phyloP scores from a whole-genome alignment of 2,888 invertebrate species.

The Ferdinandea cuprea region DNA sequence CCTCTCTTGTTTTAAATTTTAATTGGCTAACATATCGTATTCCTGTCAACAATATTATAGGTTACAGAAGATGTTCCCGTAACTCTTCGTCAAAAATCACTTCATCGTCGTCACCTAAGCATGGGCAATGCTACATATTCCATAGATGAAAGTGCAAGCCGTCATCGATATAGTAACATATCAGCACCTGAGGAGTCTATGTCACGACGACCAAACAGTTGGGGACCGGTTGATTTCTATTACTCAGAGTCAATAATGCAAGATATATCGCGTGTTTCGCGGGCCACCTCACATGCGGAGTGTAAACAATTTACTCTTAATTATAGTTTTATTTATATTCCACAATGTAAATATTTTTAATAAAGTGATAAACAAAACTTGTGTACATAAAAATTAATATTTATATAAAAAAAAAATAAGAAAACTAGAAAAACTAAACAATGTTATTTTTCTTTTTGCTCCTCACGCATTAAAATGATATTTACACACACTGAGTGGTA shows the following conservation, averaged over 20 bases:
- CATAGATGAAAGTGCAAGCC: slow-evolving; percentile 77
- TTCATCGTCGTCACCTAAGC: slow-evolving; percentile 81
- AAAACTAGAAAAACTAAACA: slow-evolving; percentile 14
- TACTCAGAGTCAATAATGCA: slow-evolving; percentile 89
- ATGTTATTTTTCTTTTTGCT: slow-evolving; percentile 28
- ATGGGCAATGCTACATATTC: slow-evolving; percentile 80
- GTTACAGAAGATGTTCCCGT: slow-evolving; percentile 78
- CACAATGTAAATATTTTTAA: slow-evolving; percentile 40
- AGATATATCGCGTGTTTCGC: slow-evolving; percentile 90
- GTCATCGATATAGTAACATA: slow-evolving; percentile 79
- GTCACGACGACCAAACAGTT: slow-evolving; percentile 80
- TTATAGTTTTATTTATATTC: slow-evolving; percentile 38
- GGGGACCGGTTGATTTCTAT: slow-evolving; percentile 82
- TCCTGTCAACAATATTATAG: slow-evolving; percentile 67
- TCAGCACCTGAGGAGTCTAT: slow-evolving; percentile 78
- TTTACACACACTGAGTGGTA: slow-evolving; percentile 14
- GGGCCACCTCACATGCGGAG: slow-evolving; percentile 93
- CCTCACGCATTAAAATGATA: slow-evolving; percentile 10
- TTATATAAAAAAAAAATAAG: background rate
- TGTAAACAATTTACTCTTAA: slow-evolving; percentile 86
- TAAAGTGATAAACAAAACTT: slow-evolving; percentile 41
- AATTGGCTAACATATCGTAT: slow-evolving; percentile 37
- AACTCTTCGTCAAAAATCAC: slow-evolving; percentile 78
- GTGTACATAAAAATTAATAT: slow-evolving; percentile 35
- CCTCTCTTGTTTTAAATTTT: background rate